Base-by-base conservation (phyloP, 2,888 invertebrate genomes). In the Leptarthrus brevirostris region DNA sequence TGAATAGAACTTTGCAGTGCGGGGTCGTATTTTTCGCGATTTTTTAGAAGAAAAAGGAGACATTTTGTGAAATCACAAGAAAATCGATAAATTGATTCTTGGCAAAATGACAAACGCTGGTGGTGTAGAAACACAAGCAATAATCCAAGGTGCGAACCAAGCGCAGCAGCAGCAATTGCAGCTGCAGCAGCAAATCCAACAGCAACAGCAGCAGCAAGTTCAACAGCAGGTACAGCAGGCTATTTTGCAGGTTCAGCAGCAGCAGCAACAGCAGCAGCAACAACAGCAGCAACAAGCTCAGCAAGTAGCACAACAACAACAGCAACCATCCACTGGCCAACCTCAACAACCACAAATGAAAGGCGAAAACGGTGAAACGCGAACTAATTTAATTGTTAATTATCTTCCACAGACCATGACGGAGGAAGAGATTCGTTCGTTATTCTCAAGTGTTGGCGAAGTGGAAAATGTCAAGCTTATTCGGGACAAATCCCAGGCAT, bases 341-440 rank as follows among this genome's bases (percentile, higher is more conserved):
- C 73, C 78, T 85, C 93, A 93, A 85, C 93, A 93, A 5, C 26
- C 58, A 0, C 56, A 56, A 14, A n/a, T 54, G 84, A 93, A 93
- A 86, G 93, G 93, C 83, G 83, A 81, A 78, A 30, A 64, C 4
- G 72, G 72, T 78, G 96, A 97, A 88, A 95, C 95, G 82, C 95
- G 96, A 88, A 99, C 98, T 80, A 99, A 99, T 88, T 91, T 99
- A 80, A 99, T 99, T 86, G 98, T 99, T 83, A 99, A 99, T 89
- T 99, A 99, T 87, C 90, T 99, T 86, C 99, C 99, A 77, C 99
- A 99, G 89, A 97, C 95, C 81, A 99, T 99, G 99, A 97, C 97
- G 74, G 98, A 99, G 87, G 98, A 98, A 86, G 98, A 98, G 87
- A 98, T 99, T 78, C 90, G 98, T 77, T 96, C 97, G 74, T 89